These are phyloP conservation scores for Escarpia spicata DNA, from an alignment of 2,888 invertebrate genomes.

Conservation along the genomic window DNA sequence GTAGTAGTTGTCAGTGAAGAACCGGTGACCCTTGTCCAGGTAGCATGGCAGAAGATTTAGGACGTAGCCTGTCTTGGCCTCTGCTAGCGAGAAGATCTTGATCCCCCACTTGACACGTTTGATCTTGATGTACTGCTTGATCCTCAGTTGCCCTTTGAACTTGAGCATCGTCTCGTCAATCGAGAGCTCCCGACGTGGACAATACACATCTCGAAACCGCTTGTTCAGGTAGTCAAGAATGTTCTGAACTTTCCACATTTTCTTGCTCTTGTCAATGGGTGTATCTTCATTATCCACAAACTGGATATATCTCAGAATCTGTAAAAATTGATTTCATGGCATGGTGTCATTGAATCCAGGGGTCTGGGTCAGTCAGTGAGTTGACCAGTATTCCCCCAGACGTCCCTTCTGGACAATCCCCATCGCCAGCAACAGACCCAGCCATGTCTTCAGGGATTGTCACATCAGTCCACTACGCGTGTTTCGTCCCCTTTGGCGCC, in stretches of 20 bases:
- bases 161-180: not conserved
- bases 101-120: not conserved
- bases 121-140: not conserved
- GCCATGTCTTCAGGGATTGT: not conserved
- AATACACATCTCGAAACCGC: not conserved
- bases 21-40: not conserved
- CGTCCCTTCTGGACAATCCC: not conserved
- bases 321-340: conserved; percentile 27
- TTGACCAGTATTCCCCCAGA: not conserved
- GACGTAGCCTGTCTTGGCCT: not conserved
- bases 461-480: not conserved
- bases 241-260: conserved; percentile 26
- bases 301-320: conserved; percentile 24
- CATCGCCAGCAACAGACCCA: not conserved
- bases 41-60: not conserved
- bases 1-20: not conserved
- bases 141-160: not conserved
- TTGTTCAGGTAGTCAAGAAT: not conserved
- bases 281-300: conserved; percentile 29
- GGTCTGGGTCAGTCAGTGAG: not conserved
- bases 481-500: not conserved
- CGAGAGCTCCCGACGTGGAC: not conserved
- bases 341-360: not conserved
- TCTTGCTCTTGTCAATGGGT: conserved; percentile 23
- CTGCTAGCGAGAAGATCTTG: not conserved